phyloP scores from a whole-genome alignment of 64 coral and sea anemone genomes.

The Dendrophyllia cribrosa region DNA sequence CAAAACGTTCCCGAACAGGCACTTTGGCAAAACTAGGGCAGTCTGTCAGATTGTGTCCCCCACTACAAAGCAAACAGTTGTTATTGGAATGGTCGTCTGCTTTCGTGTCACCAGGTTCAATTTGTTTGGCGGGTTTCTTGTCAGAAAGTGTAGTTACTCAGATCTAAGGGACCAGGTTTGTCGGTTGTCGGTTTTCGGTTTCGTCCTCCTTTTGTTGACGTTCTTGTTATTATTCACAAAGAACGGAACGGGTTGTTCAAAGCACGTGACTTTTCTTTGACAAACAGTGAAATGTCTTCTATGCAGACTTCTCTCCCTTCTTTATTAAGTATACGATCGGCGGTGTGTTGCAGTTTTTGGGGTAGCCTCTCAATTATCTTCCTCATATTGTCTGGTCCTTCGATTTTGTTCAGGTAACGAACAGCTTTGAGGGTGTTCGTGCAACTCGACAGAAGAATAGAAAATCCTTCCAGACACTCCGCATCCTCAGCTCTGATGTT shows the following conservation, averaged over 20 bases:
- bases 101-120: too few species aligned
- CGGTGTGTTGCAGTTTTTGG: conserved; percentile 4
- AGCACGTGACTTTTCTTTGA: conserved; percentile 28
- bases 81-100: too few species aligned
- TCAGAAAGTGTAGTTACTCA: too few species aligned
- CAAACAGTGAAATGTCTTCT: conserved; percentile 44
- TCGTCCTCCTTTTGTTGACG: too few species aligned
- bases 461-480: too few species aligned
- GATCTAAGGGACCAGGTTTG: too few species aligned
- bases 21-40: too few species aligned
- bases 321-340: conserved; percentile 33
- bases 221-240: background rate
- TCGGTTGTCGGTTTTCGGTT: background rate
- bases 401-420: conserved; percentile 51
- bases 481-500: conserved; percentile 40
- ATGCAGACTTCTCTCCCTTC: conserved; percentile 42
- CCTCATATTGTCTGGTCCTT: conserved; percentile 55
- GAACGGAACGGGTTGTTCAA: conserved; percentile 39
- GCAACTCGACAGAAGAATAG: too few species aligned
- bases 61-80: too few species aligned
- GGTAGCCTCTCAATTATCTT: conserved; percentile 50
- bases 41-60: too few species aligned
- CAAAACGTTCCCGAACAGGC: too few species aligned
- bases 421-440: conserved; percentile 46
- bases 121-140: too few species aligned